A percentile compares a stretch with the other conserved stretches of the same genome.
phyloP scores from a whole-genome alignment of 2,888 invertebrate genomes.

The Pollenia labialis region DNA sequence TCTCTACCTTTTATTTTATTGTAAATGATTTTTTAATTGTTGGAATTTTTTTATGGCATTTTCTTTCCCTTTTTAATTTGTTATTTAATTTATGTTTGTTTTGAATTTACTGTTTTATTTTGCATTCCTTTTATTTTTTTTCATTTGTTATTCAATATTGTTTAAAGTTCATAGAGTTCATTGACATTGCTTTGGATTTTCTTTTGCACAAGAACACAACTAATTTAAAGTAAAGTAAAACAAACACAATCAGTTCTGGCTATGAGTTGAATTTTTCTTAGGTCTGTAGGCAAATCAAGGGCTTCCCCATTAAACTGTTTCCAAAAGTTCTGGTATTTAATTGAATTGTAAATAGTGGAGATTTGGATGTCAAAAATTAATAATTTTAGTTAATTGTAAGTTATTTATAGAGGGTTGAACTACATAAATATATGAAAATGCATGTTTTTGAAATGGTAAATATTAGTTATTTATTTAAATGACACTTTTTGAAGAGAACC shows the following conservation, averaged over 20 bases:
- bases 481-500: no score
- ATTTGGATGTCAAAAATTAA: no score
- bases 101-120: not conserved
- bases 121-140: slow-evolving; percentile 50
- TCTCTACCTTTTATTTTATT: slow-evolving; percentile 9
- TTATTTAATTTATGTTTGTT: slow-evolving; percentile 24
- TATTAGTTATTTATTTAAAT: no score
- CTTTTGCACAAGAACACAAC: slow-evolving; percentile 22
- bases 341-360: not conserved
- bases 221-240: slow-evolving; percentile 31
- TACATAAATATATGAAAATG: no score
- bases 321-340: slow-evolving; percentile 1
- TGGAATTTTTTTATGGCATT: slow-evolving; percentile 48
- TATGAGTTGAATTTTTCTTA: slow-evolving; percentile 27
- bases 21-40: slow-evolving; percentile 67
- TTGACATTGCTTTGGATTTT: slow-evolving; percentile 62
- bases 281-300: slow-evolving; percentile 67
- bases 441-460: no score
- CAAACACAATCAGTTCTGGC: slow-evolving; percentile 12
- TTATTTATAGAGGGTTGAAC: no score
- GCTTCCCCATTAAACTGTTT: slow-evolving; percentile 60
- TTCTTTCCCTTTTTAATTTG: slow-evolving; percentile 13
- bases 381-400: no score
- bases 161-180: slow-evolving; percentile 68
- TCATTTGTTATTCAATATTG: slow-evolving; percentile 12